A percentile compares a stretch with the other conserved stretches of the same genome.
These are phyloP conservation scores for Felis catus DNA, from an alignment of 2,113 vertebrate genomes.

Conservation along the genomic window DNA sequence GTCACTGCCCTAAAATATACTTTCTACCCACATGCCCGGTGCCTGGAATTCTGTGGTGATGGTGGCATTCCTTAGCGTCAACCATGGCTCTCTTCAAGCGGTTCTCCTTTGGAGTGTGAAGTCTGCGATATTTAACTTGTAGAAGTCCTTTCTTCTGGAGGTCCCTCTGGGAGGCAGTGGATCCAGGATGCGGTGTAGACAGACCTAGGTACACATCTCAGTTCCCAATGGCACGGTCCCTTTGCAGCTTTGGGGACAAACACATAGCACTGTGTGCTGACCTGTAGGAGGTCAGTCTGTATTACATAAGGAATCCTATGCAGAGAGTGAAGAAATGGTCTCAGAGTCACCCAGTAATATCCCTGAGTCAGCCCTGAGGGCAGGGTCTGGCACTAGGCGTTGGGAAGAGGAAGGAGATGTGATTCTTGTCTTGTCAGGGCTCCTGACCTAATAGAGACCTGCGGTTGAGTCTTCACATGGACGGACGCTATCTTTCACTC, in stretches of 20 bases:
- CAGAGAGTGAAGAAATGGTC: not conserved
- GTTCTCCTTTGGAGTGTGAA: not conserved
- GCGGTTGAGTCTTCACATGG: not conserved
- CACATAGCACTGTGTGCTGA: not conserved
- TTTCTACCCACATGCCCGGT: not conserved
- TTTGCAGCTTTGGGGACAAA: not conserved
- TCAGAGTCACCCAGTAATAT: not conserved
- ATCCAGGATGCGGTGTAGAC: not conserved
- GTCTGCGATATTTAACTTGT: not conserved
- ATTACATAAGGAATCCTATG: not conserved
- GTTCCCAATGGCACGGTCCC: not conserved
- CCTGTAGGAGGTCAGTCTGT: not conserved
- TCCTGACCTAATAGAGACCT: not conserved
- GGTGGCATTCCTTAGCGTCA: not conserved
- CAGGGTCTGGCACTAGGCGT: not conserved
- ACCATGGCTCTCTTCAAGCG: not conserved
- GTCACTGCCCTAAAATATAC: not conserved
- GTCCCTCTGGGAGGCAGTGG: not conserved
- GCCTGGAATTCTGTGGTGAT: not conserved
- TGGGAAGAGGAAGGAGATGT: not conserved
- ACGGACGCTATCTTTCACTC: not conserved
- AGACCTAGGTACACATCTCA: not conserved
- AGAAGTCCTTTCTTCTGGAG: not conserved
- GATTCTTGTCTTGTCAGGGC: not conserved
- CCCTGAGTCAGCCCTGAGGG: not conserved